Conservation (phyloP, 1,140 invertebrate genomes). For the Zaprionus tsacasi region DNA sequence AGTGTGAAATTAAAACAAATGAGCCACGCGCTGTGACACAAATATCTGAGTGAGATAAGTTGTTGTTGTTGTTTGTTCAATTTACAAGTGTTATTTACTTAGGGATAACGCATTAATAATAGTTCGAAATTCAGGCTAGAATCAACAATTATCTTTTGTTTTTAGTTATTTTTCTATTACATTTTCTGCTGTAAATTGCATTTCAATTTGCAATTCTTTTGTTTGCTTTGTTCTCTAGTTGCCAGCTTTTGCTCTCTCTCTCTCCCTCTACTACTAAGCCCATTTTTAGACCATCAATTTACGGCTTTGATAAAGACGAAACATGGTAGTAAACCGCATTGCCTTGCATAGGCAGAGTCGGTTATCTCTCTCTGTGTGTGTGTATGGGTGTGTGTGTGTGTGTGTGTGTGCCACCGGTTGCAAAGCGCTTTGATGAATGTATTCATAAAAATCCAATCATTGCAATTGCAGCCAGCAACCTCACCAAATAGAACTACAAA, state of each 20-base stretch:
- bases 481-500: slow-evolving; percentile 44
- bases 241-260: too few relatives aligned
- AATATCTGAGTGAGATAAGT: slow-evolving; percentile 1
- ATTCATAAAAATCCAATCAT: slow-evolving; percentile 83
- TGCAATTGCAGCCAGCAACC: slow-evolving; percentile 67
- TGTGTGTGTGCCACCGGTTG: slow-evolving; percentile 29
- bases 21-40: neutral
- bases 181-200: slow-evolving; percentile 1
- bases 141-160: neutral
- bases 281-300: slow-evolving; percentile 11
- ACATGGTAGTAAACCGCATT: slow-evolving; percentile 2
- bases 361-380: slow-evolving; percentile 13
- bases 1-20: neutral
- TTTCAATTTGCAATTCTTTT: slow-evolving; percentile 7
- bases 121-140: neutral
- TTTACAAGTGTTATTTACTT: neutral
- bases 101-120: neutral
- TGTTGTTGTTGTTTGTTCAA: neutral
- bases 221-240: too few relatives aligned
- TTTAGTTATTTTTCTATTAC: neutral
- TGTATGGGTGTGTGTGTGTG: slow-evolving; percentile 19
- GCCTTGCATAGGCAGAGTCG: neutral
- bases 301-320: slow-evolving; percentile 11
- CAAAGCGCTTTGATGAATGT: slow-evolving; percentile 75
- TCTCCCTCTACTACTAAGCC: neutral